Base-by-base conservation (phyloP, 2,888 invertebrate genomes). In the Hedychridium roseum region DNA sequence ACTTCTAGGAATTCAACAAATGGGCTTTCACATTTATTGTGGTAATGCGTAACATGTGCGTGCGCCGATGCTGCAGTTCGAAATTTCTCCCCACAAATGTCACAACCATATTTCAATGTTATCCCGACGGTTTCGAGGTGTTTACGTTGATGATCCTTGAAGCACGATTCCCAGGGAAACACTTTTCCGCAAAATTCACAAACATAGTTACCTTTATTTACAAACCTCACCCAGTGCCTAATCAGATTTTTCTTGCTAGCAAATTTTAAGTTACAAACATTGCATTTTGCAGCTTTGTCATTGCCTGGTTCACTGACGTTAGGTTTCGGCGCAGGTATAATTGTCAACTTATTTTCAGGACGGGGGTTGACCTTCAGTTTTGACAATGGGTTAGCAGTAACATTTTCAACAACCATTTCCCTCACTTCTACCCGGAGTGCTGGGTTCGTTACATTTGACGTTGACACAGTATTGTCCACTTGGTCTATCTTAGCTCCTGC, bases 21-120 rank as follows among this genome's bases (percentile, higher is more conserved):
- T n/a, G n/a, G n/a, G n/a, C n/a, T n/a, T n/a, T n/a, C n/a, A n/a
- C n/a, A n/a, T n/a, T n/a, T n/a, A n/a, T n/a, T n/a, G n/a, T n/a
- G n/a, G n/a, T n/a, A n/a, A 28, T 66, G 50, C 15, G 51, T 37
- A 5, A 60, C 20, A n/a, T 68, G 68, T 7, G 50, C 41, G 6
- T 50, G 46, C 1, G 39, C n/a, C 16, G 2, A 28, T 18, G 21
- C 4, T 15, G 36, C 12, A 2, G 31, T 47, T 31, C 9, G 28
- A 16, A 67, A 49, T 5, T 34, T 35, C 47, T 60, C 59, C 3
- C 40, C 36, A 16, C 69, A 69, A 31, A 43, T 17, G 3, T 20
- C 16, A 14, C 54, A 60, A 1, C 14, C 17, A 3, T 34, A 23
- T 30, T 34, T 32, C 7, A 26, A 14, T 16, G 5, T 15, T 9